Base-by-base conservation (phyloP, 2,797 vertebrate species). In the Eulemur rubriventer region DNA sequence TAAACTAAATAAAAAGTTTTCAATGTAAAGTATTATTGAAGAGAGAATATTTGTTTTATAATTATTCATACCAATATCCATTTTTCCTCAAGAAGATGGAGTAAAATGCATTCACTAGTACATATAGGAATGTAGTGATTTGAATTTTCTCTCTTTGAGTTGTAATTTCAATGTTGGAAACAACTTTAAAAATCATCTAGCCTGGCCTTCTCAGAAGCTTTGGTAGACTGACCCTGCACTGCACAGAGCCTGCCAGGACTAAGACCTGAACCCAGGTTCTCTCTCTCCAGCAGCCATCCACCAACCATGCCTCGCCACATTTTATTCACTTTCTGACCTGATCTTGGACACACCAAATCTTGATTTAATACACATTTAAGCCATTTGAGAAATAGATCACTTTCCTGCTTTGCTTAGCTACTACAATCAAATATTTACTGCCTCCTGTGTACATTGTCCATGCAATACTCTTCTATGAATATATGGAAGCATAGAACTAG, bases 11-110 rank as follows among this genome's bases (percentile, higher is more conserved):
- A 35, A 46, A 38, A 72, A 46, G 55, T 79, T 35, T 72, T 85
- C 57, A 75, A 5, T 22, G 63, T 2, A 81, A 72, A 76, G 48
- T 76, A 61, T 72, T 57, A 65, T 52, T 22, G 22, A 81, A 63
- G 7, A 46, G n/a, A 91, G 13, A 70, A 63, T 92, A 92, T 38
- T 89, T 85, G 59, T 61, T 91, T 50, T 46, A 38, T 94, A 73
- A 61, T 96, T 94, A 80, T 83, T 84, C 50, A 92, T 65, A 48
- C 14, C 12, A 78, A 52, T 86, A 89, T 59, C 28, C 6, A 17
- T 52, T 95, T 96, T 85, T 69, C n/a, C 30, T 76, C 26, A 94
- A 70, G 59, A 94, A 75, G 46, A 61, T 52, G 55, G 17, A 63
- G 50, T 69, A 41, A 78, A 89, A 79, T 65, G 48, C 13, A 65